phyloP scores from a whole-genome alignment of 2,888 invertebrate genomes.

The Arrhopalites spinosus region DNA sequence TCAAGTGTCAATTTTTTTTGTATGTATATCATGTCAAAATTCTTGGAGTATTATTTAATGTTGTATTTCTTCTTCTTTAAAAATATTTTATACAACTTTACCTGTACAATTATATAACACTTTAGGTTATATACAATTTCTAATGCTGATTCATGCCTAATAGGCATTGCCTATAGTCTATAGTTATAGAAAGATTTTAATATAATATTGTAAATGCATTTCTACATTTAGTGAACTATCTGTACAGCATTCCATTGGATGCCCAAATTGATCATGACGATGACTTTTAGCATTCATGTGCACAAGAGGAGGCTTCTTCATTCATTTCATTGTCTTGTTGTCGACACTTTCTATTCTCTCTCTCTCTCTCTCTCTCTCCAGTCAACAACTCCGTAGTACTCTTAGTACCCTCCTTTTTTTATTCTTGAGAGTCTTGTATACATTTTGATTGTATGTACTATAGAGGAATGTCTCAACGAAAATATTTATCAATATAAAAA shows the following conservation, averaged over 20 bases:
- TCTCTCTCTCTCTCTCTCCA: not conserved
- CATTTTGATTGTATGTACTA: not conserved
- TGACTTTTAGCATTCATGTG: slow-evolving; percentile 11
- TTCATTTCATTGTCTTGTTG: slow-evolving; percentile 17
- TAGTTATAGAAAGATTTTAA: not conserved
- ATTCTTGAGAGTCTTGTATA: not conserved
- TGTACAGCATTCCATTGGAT: too few species aligned
- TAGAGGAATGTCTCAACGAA: not conserved
- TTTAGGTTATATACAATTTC: too few species aligned
- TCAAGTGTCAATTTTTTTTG: too few species aligned
- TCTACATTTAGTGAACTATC: too few species aligned
- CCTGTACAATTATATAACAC: too few species aligned
- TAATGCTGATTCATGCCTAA: not conserved
- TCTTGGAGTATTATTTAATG: too few species aligned
- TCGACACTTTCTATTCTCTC: slow-evolving; percentile 16
- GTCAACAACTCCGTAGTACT: slow-evolving; percentile 14
- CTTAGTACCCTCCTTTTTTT: not conserved
- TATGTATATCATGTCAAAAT: too few species aligned
- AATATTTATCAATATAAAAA: not conserved
- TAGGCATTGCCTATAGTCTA: too few species aligned
- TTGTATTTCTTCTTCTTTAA: too few species aligned
- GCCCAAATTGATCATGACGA: slow-evolving; percentile 15
- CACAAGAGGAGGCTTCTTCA: slow-evolving; percentile 30
- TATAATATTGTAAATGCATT: too few species aligned
- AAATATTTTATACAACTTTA: too few species aligned